Evolutionary conservation across 2,113 vertebrate genomes (phyloP).

Genomic region (Chionodraco myersi): DNA sequence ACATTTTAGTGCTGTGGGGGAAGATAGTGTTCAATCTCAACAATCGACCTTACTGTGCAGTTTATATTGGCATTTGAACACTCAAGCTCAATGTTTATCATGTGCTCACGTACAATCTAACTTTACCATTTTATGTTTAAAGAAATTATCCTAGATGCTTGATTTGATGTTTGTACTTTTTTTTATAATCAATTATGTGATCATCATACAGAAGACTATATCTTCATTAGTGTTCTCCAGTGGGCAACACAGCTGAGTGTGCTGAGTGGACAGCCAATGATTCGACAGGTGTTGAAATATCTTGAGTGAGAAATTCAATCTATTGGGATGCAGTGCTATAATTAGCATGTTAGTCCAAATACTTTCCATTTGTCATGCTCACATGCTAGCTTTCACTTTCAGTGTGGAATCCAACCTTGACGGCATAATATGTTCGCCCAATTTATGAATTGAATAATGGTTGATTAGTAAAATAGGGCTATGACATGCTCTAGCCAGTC

Average conservation of each 20-base stretch:
- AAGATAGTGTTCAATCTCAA: background rate
- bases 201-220: background rate
- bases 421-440: background rate
- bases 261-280: background rate
- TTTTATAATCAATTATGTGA: background rate
- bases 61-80: background rate
- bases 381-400: background rate
- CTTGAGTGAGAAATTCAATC: background rate
- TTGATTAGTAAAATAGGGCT: background rate
- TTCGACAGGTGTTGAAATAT: background rate
- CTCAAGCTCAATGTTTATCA: background rate
- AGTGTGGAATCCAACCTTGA: background rate
- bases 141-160: background rate
- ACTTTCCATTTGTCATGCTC: background rate
- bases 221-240: background rate
- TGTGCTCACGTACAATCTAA: background rate
- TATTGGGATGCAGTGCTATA: background rate
- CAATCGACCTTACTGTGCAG: background rate
- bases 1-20: constrained; percentile 23
- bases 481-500: background rate
- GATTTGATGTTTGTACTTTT: background rate
- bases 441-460: background rate
- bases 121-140: background rate
- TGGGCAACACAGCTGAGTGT: background rate
- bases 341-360: background rate